A percentile compares a stretch with the other conserved stretches of the same genome.
phyloP scores from a whole-genome alignment of 2,888 invertebrate genomes.

The Synergus laeviventris region DNA sequence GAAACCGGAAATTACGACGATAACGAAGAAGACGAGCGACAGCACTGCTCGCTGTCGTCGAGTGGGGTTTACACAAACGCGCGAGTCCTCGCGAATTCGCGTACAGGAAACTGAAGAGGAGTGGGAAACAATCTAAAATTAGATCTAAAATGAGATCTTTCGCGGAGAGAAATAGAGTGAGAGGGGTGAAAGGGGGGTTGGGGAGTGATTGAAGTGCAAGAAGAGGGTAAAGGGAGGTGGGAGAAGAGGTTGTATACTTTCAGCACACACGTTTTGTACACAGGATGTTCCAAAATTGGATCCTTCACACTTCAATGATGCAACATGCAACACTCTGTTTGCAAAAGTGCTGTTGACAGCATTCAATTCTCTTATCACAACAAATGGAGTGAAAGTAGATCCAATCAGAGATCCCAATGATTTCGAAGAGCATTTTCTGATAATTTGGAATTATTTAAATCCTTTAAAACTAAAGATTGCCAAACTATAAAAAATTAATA shows the following conservation, averaged over 20 bases:
- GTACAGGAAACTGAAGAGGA: conserved; percentile 17
- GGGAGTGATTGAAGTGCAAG: conserved; percentile 8
- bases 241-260: background rate
- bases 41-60: conserved; percentile 12
- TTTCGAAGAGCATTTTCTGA: no score
- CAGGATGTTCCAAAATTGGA: conserved; percentile 17
- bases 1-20: conserved; percentile 22
- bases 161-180: conserved; percentile 6
- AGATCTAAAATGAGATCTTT: conserved; percentile 21
- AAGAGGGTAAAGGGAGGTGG: background rate
- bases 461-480: no score
- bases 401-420: background rate
- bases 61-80: conserved; percentile 9
- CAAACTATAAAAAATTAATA: no score
- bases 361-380: background rate
- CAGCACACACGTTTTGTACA: conserved; percentile 1
- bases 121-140: conserved; percentile 16
- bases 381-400: background rate
- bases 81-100: conserved; percentile 15
- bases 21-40: conserved; percentile 24
- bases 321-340: background rate
- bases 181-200: background rate
- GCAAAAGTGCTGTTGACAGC: conserved; percentile 12
- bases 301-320: background rate
- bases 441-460: no score